These are phyloP conservation scores for Protobothrops flavoviridis DNA, from an alignment of 2,113 vertebrate species.

Conservation along the genomic window DNA sequence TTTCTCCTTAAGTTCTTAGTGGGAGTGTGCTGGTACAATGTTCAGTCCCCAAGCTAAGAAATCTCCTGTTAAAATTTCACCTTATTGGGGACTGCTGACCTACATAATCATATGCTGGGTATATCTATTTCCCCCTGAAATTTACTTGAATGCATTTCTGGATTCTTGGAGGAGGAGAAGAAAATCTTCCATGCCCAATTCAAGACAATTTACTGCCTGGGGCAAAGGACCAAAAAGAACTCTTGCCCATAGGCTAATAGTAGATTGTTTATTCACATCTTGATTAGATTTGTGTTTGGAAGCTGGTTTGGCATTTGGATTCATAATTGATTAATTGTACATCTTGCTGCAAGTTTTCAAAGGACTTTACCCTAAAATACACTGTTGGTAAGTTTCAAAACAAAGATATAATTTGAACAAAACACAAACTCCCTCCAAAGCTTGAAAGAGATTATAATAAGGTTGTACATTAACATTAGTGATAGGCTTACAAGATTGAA, in stretches of 20 bases:
- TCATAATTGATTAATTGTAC: background rate
- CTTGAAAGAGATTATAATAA: background rate
- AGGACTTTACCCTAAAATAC: background rate
- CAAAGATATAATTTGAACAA: background rate
- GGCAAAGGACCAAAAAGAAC: background rate
- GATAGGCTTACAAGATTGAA: background rate
- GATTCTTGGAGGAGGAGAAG: background rate
- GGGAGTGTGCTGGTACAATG: background rate
- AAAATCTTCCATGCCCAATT: background rate
- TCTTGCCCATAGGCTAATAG: background rate
- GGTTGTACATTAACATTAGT: background rate
- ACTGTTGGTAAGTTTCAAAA: background rate
- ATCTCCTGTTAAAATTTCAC: background rate
- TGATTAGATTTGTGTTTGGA: background rate
- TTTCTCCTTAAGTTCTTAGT: background rate
- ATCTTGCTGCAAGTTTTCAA: background rate
- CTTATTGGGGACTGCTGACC: background rate
- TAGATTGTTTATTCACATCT: background rate
- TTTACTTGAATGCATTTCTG: background rate
- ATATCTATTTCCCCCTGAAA: background rate
- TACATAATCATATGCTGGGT: background rate
- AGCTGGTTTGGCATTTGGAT: background rate
- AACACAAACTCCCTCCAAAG: background rate
- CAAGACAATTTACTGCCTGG: background rate
- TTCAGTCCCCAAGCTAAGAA: background rate